These are phyloP conservation scores for Tenthredo scrophulariae DNA, from an alignment of 2,888 invertebrate genomes.

Conservation along the genomic window DNA sequence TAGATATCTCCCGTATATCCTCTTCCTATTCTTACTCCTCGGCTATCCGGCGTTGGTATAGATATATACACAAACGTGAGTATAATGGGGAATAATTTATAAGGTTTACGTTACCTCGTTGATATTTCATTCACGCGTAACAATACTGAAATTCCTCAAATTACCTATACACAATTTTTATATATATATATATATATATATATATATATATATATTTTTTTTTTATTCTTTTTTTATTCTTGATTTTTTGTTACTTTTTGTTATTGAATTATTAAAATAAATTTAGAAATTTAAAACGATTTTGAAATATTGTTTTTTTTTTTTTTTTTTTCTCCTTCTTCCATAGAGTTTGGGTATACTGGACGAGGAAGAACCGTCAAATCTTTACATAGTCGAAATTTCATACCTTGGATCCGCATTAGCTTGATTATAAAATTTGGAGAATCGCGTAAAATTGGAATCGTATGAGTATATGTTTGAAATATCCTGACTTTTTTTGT, in stretches of 20 bases:
- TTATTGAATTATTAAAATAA: too few species aligned
- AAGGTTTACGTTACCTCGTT: not conserved
- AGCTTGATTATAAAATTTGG: not conserved
- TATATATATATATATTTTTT: not conserved
- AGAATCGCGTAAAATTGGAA: not conserved
- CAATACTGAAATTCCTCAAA: too few species aligned
- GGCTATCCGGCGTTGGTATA: too few species aligned
- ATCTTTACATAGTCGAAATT: not conserved
- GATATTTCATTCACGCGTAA: not conserved
- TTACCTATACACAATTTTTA: too few species aligned
- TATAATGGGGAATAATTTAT: too few species aligned
- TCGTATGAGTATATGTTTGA: not conserved
- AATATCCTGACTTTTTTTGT: not conserved
- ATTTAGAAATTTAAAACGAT: not conserved
- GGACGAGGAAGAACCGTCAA: not conserved
- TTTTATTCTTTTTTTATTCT: not conserved
- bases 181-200: too few species aligned
- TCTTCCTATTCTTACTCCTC: not conserved
- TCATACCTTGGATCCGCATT: not conserved
- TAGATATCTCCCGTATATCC: not conserved
- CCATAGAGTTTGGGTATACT: not conserved
- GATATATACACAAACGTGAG: not conserved
- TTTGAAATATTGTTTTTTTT: not conserved
- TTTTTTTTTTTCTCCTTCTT: too few species aligned
- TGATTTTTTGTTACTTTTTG: too few species aligned